Base-by-base conservation (phyloP, 2,888 invertebrate species). In the Catocala sponsa region DNA sequence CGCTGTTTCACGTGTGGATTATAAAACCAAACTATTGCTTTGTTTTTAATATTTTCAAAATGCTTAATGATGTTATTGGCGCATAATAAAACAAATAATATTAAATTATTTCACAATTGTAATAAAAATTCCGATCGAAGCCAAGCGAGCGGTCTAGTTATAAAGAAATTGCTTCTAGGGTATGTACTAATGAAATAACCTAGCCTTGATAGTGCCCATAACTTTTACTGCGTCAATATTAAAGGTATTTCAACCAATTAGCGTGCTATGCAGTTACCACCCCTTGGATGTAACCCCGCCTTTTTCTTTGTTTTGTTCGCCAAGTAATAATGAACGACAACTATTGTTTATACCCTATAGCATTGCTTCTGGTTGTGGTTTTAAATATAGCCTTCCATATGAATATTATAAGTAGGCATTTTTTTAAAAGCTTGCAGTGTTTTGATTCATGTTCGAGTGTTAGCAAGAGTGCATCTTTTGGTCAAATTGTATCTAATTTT, bases 231-330 rank as follows among this genome's bases (percentile, higher is more conserved):
- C 76, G 65, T 72, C 70, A 73, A 81, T 82, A 82, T 69, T 78
- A 63, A 70, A 78, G 73, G 69, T 75, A 75, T 80, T 64, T 74
- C 74, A 74, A 81, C 90, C 91, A 91, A 91, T 91, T 91, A 91
- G 85, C 80, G 74, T 73, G 71, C 78, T 74, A 76, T 80, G 79
- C 74, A 83, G 76, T 78, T 67, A 72, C 87, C 83, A 84, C 90
- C 90, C 88, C 82, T 82, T 85, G 73, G 64, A 61, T 77, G 61
- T 79, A 78, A 82, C 84, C 73, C 87, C 90, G 86, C 90, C 90
- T 78, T 63, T 51, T 71, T 79, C 81, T 78, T 80, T 79, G 75
- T 77, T 74, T 74, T 70, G 65, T 74, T 76, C 74, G 65, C 74
- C 76, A 74, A 78, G 74, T 72, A 75, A 80, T 81, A 77, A 78